Evolutionary conservation across 1,140 invertebrate genomes (phyloP), one percentile per base, ranked within the genome.

Genomic region (Megathymus violae): DNA sequence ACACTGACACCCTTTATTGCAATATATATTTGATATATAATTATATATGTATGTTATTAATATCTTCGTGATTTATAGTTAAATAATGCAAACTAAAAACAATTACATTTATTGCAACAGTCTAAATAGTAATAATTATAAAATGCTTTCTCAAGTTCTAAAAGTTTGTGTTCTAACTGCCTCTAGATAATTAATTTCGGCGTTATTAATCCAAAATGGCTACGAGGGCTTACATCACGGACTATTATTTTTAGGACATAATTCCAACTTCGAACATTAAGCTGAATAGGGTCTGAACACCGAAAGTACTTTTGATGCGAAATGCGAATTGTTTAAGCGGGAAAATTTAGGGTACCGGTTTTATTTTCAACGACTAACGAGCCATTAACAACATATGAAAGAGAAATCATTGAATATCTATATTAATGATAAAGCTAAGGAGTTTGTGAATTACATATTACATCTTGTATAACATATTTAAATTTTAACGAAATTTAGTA

Each of bases 241-340:
- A 17, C 41, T 50, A 54, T 63, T 63, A 63, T 56, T 54, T 51
- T 56, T 44, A 63, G 41, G 50, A 44, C 50, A 54, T 50, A 63
- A 54, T 63, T 56, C 50, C 16, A 63, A 54, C 41, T 56, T 54
- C 51, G 50, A 13, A 34, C 46, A 50, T 50, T 34, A 50, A 50
- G 27, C 7, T 34, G 46, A 50, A 50, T 50, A 34, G 46, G 46
- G 25, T 50, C 44, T 25, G 46, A 50, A 47, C 5, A 15, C 14
- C n/a, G 11, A 25, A 47, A 16, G 19, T 25, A 47, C n/a, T 47
- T 47, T 27, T 16, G 13, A n/a, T 22, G n/a, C 41, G 41, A 25
- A 47, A 22, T 31, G 27, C 43, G 43, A 22, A 46, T 25, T 16
- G 40, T 17, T 27, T 22, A 3, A 17, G 22, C 4, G n/a, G 44